phyloP scores from a whole-genome alignment of 2,888 invertebrate genomes.

The Agrilus biguttatus region DNA sequence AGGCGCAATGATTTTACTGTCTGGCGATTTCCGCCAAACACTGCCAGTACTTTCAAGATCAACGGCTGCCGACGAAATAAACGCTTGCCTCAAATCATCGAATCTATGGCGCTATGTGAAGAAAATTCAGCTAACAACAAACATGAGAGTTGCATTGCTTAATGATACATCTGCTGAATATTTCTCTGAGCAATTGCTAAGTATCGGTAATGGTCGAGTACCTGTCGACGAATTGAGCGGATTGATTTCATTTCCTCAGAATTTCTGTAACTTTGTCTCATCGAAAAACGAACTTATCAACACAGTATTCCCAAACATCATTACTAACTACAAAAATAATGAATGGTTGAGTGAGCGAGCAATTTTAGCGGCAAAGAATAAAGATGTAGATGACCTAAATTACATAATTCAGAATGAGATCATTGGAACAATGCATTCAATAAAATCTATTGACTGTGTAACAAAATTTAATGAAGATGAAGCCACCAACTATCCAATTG shows the following conservation, averaged over 20 bases:
- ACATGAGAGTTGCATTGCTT: no score
- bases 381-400: slow-evolving; percentile 21
- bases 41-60: slow-evolving; percentile 16
- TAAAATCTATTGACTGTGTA: slow-evolving; percentile 8
- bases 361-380: slow-evolving; percentile 21
- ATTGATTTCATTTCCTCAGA: slow-evolving; percentile 20
- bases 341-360: slow-evolving; percentile 13
- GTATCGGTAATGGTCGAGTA: slow-evolving; percentile 20
- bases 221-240: slow-evolving; percentile 18
- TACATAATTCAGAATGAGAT: slow-evolving; percentile 16
- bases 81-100: slow-evolving; percentile 16
- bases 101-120: slow-evolving; percentile 7
- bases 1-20: slow-evolving; percentile 16
- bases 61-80: slow-evolving; percentile 15
- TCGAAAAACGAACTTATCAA: slow-evolving; percentile 6
- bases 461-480: slow-evolving; percentile 8
- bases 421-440: slow-evolving; percentile 10
- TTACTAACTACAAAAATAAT: neutral
- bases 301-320: no score
- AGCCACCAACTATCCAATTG: slow-evolving; percentile 17
- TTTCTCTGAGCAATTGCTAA: slow-evolving; percentile 22
- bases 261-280: slow-evolving; percentile 19
- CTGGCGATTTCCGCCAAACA: slow-evolving; percentile 21
- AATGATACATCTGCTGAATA: slow-evolving; percentile 13
- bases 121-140: neutral